phyloP scores from a whole-genome alignment of 2,888 invertebrate genomes.

The Ophion ventricosus region DNA sequence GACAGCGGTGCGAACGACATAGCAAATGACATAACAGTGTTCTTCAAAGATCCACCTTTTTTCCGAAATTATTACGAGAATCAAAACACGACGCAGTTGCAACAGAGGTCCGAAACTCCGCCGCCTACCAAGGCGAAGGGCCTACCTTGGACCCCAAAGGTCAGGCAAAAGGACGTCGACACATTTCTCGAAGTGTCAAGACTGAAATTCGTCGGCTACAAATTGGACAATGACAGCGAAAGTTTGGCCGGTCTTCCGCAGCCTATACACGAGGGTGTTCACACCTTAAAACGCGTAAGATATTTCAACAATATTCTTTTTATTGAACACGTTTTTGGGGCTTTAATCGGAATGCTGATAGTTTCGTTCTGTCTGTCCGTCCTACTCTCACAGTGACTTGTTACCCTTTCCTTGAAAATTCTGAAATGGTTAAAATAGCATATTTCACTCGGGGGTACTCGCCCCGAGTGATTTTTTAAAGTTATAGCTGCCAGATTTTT shows the following conservation, averaged over 20 bases:
- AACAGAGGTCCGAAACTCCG: slow-evolving; percentile 83
- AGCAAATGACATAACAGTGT: slow-evolving; percentile 82
- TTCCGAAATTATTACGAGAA: slow-evolving; percentile 75
- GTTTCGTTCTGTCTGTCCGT: too few relatives aligned
- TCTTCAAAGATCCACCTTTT: slow-evolving; percentile 74
- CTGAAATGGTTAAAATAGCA: too few relatives aligned
- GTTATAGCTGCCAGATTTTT: too few relatives aligned
- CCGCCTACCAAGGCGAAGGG: slow-evolving; percentile 83
- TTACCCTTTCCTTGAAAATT: too few relatives aligned
- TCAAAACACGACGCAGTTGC: slow-evolving; percentile 79
- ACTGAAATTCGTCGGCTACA: slow-evolving; percentile 98
- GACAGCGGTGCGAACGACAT: slow-evolving; percentile 85
- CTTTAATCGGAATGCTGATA: not conserved
- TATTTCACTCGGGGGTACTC: too few relatives aligned
- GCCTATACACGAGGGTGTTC: slow-evolving; percentile 98
- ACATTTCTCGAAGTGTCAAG: slow-evolving; percentile 95
- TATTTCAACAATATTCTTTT: not conserved
- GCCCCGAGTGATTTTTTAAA: too few relatives aligned
- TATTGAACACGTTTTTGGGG: not conserved
- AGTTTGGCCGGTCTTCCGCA: slow-evolving; percentile 97
- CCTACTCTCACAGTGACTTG: too few relatives aligned
- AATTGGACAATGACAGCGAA: slow-evolving; percentile 92
- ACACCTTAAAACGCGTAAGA: slow-evolving; percentile 90
- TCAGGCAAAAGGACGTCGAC: slow-evolving; percentile 96
- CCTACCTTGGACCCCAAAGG: slow-evolving; percentile 98